phyloP scores from a whole-genome alignment of 2,888 invertebrate species.

The Agrotis clavis region DNA sequence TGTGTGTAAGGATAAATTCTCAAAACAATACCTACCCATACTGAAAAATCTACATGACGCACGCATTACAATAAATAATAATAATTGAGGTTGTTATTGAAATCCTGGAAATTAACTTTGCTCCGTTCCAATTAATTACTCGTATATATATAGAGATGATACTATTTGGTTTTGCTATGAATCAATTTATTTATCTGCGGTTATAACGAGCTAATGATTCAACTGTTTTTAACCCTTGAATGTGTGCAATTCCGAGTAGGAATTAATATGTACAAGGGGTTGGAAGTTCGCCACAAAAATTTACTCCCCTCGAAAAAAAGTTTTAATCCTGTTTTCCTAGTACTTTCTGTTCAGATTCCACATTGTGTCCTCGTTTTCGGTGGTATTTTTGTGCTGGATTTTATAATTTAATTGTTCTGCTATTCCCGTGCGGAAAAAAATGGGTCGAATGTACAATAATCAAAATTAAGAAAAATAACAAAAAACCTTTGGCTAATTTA shows the following conservation, averaged over 20 bases:
- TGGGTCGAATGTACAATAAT: no score
- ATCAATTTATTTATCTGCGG: slow-evolving; percentile 3
- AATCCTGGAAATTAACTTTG: neutral
- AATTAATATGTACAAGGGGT: neutral
- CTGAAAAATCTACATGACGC: slow-evolving; percentile 1
- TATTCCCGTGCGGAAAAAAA: no score
- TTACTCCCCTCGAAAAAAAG: no score
- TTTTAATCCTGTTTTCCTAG: no score
- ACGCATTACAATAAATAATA: neutral
- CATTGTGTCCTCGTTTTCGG: no score
- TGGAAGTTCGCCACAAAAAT: no score
- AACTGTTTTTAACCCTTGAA: neutral
- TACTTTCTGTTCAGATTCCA: no score
- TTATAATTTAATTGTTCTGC: no score
- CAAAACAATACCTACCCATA: neutral
- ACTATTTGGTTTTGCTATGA: neutral
- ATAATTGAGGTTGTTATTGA: neutral
- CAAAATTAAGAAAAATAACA: no score
- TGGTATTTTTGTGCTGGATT: no score
- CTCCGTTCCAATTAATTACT: neutral
- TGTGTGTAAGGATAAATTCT: neutral
- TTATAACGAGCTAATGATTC: neutral
- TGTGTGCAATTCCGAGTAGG: neutral
- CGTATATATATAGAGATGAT: neutral
- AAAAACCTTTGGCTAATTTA: no score